Evolutionary conservation across 2,888 invertebrate genomes (phyloP), one percentile per base, ranked within the genome.

Genomic region (Resseliella maxima): DNA sequence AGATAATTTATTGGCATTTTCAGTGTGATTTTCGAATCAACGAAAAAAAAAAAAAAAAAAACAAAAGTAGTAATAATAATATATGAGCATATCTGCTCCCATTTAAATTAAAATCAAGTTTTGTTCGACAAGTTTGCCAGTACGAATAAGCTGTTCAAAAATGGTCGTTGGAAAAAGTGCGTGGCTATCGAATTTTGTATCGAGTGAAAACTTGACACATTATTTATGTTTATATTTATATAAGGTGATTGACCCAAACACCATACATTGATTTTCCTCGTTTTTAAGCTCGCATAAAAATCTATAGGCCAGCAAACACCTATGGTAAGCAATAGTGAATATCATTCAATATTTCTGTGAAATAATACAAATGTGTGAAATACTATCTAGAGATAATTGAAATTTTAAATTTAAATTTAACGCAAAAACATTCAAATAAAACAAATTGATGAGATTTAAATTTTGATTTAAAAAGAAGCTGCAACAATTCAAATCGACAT

Each of bases 121-220:
- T 83, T 35, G 36, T 24, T 81, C 21, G 81, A 21, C 21, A 36
- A 1, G 36, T 35, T 21, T 81, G 81, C 24, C 24, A 15, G 31
- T 59, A 3, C 72, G 31, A 31, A 72, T 31, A 31, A 72, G 72
- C 31, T 31, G 72, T 72, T 72, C 72, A 18, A 27, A 31, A 83
- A 83, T 24, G 59, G n/a, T 59, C 24, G 41, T 8, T 24, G 59
- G 12, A 24, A 59, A 59, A 38, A 83, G 38, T 83, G 83, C 83
- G 83, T 83, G 83, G n/a, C 83, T 83, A 36, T 83, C 83, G 38
- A 83, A 83, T 83, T 38, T 83, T 83, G 18, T 50, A 81, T 38
- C n/a, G 38, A 83, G 83, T 83, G 83, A 83, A n/a, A 83, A 83
- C 83, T 83, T 83, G 83, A 83, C 83, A 83, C 83, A 83, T 83